phyloP scores from a whole-genome alignment of 37 sponge, comb jelly and placozoan species.

The Theonella swinhoei region DNA sequence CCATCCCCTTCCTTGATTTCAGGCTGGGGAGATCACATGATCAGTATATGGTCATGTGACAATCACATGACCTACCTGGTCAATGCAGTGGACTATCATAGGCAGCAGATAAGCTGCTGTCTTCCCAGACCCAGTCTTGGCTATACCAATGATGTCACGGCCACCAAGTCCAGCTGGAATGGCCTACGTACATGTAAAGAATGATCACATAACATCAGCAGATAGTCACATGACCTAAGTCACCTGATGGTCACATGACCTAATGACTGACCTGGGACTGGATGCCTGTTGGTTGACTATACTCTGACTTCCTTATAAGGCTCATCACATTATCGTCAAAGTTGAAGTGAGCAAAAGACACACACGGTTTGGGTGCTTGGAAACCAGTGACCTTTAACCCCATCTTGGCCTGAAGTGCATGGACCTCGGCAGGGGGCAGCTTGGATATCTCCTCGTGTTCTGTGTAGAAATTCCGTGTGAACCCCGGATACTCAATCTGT shows the following conservation, averaged over 20 bases:
- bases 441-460: slow-evolving; percentile 74
- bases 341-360: slow-evolving; percentile 95
- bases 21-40: slow-evolving; percentile 45
- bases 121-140: slow-evolving; percentile 98
- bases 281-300: slow-evolving; percentile 90
- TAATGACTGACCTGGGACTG: slow-evolving; percentile 80
- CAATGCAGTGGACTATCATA: slow-evolving; percentile 86
- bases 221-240: not conserved
- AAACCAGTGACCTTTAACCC: slow-evolving; percentile 85
- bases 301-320: slow-evolving; percentile 87
- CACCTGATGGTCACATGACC: not conserved
- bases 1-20: slow-evolving; percentile 95
- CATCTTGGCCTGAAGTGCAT: slow-evolving; percentile 77
- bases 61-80: slow-evolving; percentile 62
- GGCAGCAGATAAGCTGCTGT: slow-evolving; percentile 95
- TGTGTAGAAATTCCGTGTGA: slow-evolving; percentile 88
- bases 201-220: too few species aligned
- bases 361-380: slow-evolving; percentile 80
- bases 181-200: slow-evolving; percentile 12
- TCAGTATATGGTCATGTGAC: not conserved
- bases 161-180: slow-evolving; percentile 83
- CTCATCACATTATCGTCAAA: slow-evolving; percentile 80
- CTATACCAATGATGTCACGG: slow-evolving; percentile 96
- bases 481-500: slow-evolving; percentile 82
- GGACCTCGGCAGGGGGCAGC: slow-evolving; percentile 54